phyloP scores from a whole-genome alignment of 2,113 vertebrate species.

The Cnemophilus loriae region DNA sequence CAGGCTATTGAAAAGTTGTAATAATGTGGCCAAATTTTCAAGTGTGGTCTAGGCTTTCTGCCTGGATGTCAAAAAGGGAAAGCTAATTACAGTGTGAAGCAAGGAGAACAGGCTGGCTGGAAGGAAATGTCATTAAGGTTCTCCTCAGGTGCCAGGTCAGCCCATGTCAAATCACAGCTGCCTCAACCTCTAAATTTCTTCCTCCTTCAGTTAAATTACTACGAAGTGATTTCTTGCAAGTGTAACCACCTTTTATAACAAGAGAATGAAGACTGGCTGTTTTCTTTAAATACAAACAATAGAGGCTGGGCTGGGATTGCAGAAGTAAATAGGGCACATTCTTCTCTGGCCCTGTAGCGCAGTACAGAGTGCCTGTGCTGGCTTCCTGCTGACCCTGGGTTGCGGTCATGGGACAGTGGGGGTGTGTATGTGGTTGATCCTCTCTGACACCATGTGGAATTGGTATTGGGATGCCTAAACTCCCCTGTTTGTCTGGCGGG shows the following conservation, averaged over 20 bases:
- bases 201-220: not conserved
- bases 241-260: not conserved
- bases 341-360: not conserved
- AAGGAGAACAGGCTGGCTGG: not conserved
- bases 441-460: not conserved
- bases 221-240: not conserved
- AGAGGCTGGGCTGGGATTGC: not conserved
- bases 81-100: not conserved
- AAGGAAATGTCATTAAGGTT: not conserved
- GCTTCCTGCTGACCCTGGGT: not conserved
- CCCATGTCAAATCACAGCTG: conserved; percentile 4
- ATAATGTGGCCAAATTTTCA: not conserved
- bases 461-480: not conserved
- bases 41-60: not conserved
- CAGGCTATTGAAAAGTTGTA: not conserved
- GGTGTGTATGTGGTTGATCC: not conserved
- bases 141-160: not conserved
- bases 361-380: not conserved
- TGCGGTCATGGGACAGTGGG: not conserved
- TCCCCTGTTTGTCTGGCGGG: not conserved
- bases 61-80: not conserved
- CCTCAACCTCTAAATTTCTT: conserved; percentile 8
- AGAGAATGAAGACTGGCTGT: not conserved
- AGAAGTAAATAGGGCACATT: not conserved
- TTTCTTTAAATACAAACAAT: not conserved